Base-by-base conservation (phyloP, 2,888 invertebrate genomes). In the Drosophila neonasuta region DNA sequence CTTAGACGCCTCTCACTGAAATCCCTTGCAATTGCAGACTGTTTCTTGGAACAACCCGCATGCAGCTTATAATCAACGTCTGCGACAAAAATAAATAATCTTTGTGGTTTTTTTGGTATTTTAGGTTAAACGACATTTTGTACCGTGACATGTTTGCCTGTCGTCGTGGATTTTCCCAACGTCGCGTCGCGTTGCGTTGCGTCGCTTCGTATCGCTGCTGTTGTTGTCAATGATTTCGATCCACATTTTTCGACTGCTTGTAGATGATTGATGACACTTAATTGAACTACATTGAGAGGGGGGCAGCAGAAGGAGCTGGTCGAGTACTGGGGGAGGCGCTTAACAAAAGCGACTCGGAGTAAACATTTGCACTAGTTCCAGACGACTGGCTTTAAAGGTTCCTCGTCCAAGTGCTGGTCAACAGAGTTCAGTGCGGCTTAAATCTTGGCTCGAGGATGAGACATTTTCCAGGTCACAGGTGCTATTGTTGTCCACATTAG, bases 231-330 rank as follows among this genome's bases (percentile, higher is more conserved):
- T 77, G 73, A 76, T 80, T 78, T 71, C 64, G 78, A 77, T 69
- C 63, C 65, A 36, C 36, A 66, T 80, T 68, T 70, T 71, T 52
- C 24, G 61, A 61, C 55, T 68, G 62, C 69, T 77, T 74, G 60
- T 60, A 56, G 74, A 88, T 88, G 88, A 88, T 88, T 89, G 88
- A 88, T 88, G 88, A 80, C 84, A 86, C 76, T 83, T 88, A 89
- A 88, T 89, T 89, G 88, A 74, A 72, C 79, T 69, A 56, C 54
- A 20, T 74, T 61, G 58, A 20, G 50, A 68, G 54, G 60, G 32
- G 41, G 10, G 24, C n/a, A 45, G 52, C 13, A 30, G 8, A 24
- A 32, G 36, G 34, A n/a, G 5, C 11, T 34, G 34, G 32, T 32
- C 10, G 32, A 17, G 11, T n/a, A 32, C 20, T 30, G 32, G 51